Evolutionary conservation across 2,113 vertebrate genomes (phyloP), one percentile per base, ranked within the genome.

Genomic region (Lepus europaeus): DNA sequence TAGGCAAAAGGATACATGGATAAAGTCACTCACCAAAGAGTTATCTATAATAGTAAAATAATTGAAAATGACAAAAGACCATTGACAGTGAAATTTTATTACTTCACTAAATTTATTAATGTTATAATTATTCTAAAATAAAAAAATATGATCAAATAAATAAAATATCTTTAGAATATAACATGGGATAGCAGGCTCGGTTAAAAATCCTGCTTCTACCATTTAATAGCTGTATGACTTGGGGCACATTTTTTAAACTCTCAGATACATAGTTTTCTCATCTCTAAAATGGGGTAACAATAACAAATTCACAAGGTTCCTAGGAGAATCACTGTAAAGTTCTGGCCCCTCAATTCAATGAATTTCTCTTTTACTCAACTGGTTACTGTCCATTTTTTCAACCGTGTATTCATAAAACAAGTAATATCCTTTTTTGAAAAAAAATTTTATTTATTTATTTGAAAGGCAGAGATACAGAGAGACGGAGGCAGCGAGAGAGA

Each of bases 31-130:
- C 69, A 82, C 6, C 59, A 2, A 31, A 92, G 66, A 94, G 17
- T 76, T 86, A 76, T 11, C 53, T 91, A 72, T 84, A 80, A 91
- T 14, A 94, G 61, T 36, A 94, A 85, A 92, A 92, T 81, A 86
- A 90, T 16, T 82, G 16, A 90, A 95, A 87, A 89, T 78, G 9
- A 84, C 27, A 93, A 88, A 91, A 61, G 2, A 59, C 64, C 45
- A 91, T 8, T 72, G 53, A 63, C 12, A 90, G 82, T 70, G 27
- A 89, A 92, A 76, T 81, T 80, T 81, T 76, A 91, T 33, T 22
- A 39, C 19, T 19, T 68, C 33, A 80, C n/a, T 79, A 91, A 93
- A 91, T 53, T 14, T 64, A 74, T 74, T 81, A 61, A 84, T 88
- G 91, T 53, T 92, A 77, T 89, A 80, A 29, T 39, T 81, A 86